Base-by-base conservation (phyloP, 2,113 vertebrate genomes). In the Lophotis ruficrista region DNA sequence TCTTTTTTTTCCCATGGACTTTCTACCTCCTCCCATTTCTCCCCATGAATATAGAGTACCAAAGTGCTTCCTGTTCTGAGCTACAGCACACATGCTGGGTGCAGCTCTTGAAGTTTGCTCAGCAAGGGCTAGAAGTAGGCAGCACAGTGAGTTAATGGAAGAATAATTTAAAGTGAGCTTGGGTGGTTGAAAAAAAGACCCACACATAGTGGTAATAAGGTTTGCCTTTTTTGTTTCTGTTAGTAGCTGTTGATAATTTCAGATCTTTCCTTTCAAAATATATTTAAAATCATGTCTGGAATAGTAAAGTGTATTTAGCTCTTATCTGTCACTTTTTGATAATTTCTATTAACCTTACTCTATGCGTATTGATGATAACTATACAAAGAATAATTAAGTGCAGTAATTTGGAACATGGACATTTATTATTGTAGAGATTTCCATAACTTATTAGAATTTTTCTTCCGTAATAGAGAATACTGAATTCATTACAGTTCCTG, bases 31-130 rank as follows among this genome's bases (percentile, higher is more conserved):
- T 95, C 81, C 53, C 50, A 53, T 64, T 73, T 91, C 93, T 93
- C 62, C 51, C 83, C 62, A 94, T 68, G 84, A 90, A 94, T 89
- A 92, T 43, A 83, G 83, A 97, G 66, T 89, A 93, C 89, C 76
- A 96, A 97, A 96, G 93, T 94, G 95, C 76, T 95, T 95, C 94
- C 89, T 79, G 82, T 95, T 93, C 93, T 84, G 92, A 95, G 78
- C 87, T 94, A 94, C 93, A 97, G 93, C 81, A 97, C 92, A 73
- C 96, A 97, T 47, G 96, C 97, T 96, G 96, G 31, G 92, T 89
- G 31, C 62, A 92, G 94, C 95, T 97, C 97, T 97, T 97, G 94
- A 97, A 97, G 97, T 97, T 94, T 89, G 91, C 95, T 96, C 96
- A 96, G 93, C 93, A 93, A 97, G 93, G 16, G 94, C 35, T 83